These are phyloP conservation scores for Drosophila barbarae DNA, from an alignment of 2,888 invertebrate genomes.

Conservation along the genomic window DNA sequence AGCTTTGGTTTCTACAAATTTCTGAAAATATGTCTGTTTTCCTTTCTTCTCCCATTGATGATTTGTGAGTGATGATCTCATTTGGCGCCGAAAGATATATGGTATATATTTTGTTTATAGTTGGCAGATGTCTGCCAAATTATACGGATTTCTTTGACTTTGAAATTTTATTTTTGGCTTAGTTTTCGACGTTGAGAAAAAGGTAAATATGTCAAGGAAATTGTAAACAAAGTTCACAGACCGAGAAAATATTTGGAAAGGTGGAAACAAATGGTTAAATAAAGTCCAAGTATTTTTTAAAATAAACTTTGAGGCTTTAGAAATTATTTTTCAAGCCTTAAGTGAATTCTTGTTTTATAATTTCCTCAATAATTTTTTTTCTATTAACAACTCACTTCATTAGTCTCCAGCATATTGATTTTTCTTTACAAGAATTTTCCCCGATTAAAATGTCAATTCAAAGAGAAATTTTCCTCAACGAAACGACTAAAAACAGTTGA, in stretches of 20 bases:
- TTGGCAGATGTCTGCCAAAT: conserved; percentile 59
- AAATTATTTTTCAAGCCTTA: too few species aligned
- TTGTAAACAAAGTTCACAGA: conserved; percentile 38
- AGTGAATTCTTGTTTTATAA: too few species aligned
- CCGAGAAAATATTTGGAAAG: conserved; percentile 7
- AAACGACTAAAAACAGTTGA: conserved; percentile 13
- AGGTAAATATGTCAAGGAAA: conserved; percentile 67
- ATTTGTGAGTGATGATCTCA: conserved; percentile 61
- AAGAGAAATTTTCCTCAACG: not conserved
- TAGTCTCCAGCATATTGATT: conserved; percentile 57
- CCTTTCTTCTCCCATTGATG: conserved; percentile 34
- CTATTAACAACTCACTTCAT: conserved; percentile 52
- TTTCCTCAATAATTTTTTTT: not conserved
- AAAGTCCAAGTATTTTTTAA: not conserved
- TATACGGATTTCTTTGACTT: conserved; percentile 19
- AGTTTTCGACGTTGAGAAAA: conserved; percentile 15
- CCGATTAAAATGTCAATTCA: conserved; percentile 14
- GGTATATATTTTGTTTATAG: conserved; percentile 56
- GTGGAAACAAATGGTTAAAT: not conserved
- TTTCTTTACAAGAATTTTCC: not conserved
- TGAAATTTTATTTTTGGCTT: conserved; percentile 32
- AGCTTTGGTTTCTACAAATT: conserved; percentile 34
- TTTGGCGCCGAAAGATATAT: conserved; percentile 45
- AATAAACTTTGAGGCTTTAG: not conserved
- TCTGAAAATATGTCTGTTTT: conserved; percentile 30